Evolutionary conservation across 2,797 vertebrate species (phyloP).

Genomic region (Sorex maritimensis): DNA sequence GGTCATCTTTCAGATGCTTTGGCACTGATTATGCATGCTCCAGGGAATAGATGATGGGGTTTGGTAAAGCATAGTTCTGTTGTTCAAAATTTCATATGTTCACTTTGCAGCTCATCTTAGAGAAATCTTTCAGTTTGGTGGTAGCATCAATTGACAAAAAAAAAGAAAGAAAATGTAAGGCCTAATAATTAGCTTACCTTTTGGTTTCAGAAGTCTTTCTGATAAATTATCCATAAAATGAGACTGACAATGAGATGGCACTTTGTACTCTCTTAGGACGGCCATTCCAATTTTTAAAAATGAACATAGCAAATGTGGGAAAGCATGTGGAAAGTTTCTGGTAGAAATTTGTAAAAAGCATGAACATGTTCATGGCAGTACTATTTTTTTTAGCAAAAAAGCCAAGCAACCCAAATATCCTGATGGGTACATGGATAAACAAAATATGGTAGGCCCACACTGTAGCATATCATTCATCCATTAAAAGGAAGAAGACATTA

Average conservation of each 20-base stretch:
- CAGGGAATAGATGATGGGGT: not conserved
- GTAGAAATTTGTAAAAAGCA: constrained; percentile 8
- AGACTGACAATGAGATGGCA: constrained; percentile 12
- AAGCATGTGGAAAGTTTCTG: not conserved
- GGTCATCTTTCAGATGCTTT: not conserved
- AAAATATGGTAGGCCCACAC: not conserved
- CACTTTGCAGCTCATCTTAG: constrained; percentile 38
- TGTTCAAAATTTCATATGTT: constrained; percentile 42
- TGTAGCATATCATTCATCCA: constrained; percentile 23
- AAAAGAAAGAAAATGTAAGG: constrained; percentile 39
- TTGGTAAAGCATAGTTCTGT: constrained; percentile 1
- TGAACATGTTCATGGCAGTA: not conserved
- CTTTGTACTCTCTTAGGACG: constrained; percentile 15
- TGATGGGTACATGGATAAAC: not conserved
- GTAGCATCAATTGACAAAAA: constrained; percentile 32
- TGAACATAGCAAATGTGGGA: not conserved
- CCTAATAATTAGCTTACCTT: not conserved
- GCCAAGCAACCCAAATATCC: constrained; percentile 2
- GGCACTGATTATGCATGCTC: not conserved
- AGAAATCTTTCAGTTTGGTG: constrained; percentile 28
- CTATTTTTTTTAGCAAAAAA: not conserved
- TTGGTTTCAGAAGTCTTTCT: constrained; percentile 19
- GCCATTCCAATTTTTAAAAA: not conserved
- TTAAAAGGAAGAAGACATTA: not conserved
- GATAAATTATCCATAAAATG: not conserved